Evolutionary conservation across 2,888 invertebrate genomes (phyloP).

Genomic region (Stenodema calcarata): DNA sequence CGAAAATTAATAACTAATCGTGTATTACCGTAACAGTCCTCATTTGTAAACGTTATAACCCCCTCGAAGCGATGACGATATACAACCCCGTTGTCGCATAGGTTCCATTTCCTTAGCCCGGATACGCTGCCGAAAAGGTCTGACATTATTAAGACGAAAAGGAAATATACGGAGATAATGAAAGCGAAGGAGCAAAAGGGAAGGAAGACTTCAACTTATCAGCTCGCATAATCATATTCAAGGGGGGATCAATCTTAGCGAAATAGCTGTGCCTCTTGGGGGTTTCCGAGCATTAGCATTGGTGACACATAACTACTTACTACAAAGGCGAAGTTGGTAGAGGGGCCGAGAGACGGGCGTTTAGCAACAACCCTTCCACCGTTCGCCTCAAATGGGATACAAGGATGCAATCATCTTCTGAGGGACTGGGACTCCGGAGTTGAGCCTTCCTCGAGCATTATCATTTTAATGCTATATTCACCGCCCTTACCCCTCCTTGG

Average conservation of each 20-base stretch:
- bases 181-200: constrained; percentile 18
- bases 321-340: constrained; percentile 21
- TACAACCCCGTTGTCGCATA: neutral
- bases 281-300: constrained; percentile 25
- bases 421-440: neutral
- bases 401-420: constrained; percentile 47
- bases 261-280: constrained; percentile 20
- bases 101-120: constrained; percentile 5
- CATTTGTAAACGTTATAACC: no score
- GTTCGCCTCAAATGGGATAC: constrained; percentile 21
- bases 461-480: constrained; percentile 32
- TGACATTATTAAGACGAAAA: constrained; percentile 18
- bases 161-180: constrained; percentile 23
- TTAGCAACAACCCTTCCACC: constrained; percentile 31
- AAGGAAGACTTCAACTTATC: constrained; percentile 22
- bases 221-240: constrained; percentile 32
- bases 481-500: neutral
- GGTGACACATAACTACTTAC: constrained; percentile 41
- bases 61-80: neutral
- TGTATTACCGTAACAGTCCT: no score
- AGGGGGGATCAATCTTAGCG: constrained; percentile 32
- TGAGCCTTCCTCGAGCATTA: neutral
- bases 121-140: neutral
- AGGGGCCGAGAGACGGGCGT: neutral
- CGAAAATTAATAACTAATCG: no score